Percentiles rank a stretch among this genome's conserved stretches.
Conservation (phyloP, 1,140 invertebrate genomes). For the Dendroctonus ponderosae region DNA sequence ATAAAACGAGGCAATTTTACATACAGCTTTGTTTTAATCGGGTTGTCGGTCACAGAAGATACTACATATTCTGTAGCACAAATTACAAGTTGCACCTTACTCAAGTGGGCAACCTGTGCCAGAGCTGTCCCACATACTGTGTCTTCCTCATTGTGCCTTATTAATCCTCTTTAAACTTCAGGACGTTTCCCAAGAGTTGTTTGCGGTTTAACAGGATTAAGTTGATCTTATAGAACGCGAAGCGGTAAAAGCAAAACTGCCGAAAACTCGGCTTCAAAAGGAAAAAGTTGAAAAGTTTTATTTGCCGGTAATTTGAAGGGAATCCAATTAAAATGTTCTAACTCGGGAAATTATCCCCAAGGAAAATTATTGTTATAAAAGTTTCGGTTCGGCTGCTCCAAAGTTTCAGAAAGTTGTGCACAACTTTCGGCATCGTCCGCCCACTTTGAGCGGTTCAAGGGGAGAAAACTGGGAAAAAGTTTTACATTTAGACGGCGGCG, state of each 20-base stretch:
- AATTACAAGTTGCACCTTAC: no score
- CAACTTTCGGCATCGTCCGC: slow-evolving; percentile 21
- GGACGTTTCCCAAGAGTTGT: no score
- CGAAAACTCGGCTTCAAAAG: slow-evolving; percentile 19
- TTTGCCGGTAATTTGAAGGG: slow-evolving; percentile 33
- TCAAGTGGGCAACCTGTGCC: no score
- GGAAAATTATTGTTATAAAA: slow-evolving; percentile 39
- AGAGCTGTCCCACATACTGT: no score
- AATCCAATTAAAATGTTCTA: slow-evolving; percentile 39
- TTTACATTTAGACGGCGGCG: slow-evolving; percentile 23
- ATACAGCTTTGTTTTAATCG: no score
- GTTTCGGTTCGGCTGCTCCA: slow-evolving; percentile 27
- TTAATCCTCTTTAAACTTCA: no score
- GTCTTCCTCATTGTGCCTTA: no score
- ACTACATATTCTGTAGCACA: no score
- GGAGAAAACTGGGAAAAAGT: slow-evolving; percentile 27
- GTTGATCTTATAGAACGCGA: slow-evolving; percentile 5
- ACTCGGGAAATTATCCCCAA: slow-evolving; percentile 36
- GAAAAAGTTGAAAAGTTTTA: slow-evolving; percentile 36
- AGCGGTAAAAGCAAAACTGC: slow-evolving; percentile 14
- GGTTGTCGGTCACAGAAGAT: no score
- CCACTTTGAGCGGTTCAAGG: slow-evolving; percentile 10
- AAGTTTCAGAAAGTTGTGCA: slow-evolving; percentile 26
- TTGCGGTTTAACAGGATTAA: slow-evolving; percentile 11
- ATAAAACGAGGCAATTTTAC: no score